These are phyloP conservation scores for Sciaenops ocellatus DNA, from an alignment of 2,797 vertebrate genomes.

Conservation along the genomic window DNA sequence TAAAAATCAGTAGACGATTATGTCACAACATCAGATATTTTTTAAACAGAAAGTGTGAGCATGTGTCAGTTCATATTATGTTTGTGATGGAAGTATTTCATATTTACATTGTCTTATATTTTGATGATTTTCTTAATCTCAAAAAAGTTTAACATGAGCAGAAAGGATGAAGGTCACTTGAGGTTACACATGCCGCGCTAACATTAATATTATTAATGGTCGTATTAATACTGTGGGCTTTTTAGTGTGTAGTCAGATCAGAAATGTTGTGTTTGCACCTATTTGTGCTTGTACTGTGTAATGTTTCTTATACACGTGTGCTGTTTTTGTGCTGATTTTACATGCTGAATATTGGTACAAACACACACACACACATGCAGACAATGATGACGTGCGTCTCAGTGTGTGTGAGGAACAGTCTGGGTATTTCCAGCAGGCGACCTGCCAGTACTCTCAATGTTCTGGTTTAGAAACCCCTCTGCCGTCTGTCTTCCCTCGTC, in stretches of 20 bases:
- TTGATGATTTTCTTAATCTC: no score
- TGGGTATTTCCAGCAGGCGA: slow-evolving; percentile 77
- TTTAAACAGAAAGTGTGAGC: no score
- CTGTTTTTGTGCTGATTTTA: slow-evolving; percentile 63
- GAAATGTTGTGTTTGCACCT: slow-evolving; percentile 37
- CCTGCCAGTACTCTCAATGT: slow-evolving; percentile 60
- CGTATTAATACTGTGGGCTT: background rate
- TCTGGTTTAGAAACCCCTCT: slow-evolving; percentile 55
- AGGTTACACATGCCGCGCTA: background rate
- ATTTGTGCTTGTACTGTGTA: slow-evolving; percentile 30
- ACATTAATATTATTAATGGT: background rate
- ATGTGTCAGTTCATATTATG: no score
- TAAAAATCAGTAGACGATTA: no score
- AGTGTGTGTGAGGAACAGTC: slow-evolving; percentile 70
- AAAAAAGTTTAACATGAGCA: background rate
- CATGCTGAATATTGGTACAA: background rate
- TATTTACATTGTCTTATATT: no score
- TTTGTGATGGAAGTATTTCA: no score
- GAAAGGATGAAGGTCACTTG: background rate
- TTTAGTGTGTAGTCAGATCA: slow-evolving; percentile 3
- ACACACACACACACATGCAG: slow-evolving; percentile 33
- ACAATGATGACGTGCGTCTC: slow-evolving; percentile 64
- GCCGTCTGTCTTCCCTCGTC: slow-evolving; percentile 52
- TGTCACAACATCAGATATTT: no score
- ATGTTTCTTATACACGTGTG: slow-evolving; percentile 13